phyloP scores from a whole-genome alignment of 2,113 vertebrate genomes.

The Sapajus apella region DNA sequence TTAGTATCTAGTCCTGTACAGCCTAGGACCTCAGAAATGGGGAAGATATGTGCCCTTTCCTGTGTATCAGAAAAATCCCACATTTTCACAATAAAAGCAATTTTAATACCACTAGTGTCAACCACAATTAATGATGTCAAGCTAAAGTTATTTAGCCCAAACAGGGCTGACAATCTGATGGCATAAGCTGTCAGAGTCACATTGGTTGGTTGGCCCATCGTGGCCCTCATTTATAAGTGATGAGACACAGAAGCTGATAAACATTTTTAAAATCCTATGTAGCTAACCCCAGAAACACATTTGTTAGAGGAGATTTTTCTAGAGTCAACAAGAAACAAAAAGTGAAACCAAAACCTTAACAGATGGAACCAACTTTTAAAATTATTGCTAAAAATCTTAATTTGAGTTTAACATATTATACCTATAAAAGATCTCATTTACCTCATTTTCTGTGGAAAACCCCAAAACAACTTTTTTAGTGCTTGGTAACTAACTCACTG shows the following conservation, averaged over 20 bases:
- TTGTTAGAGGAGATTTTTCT: neutral
- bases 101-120: neutral
- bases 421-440: slow-evolving; percentile 38
- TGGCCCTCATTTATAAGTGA: neutral
- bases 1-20: neutral
- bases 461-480: slow-evolving; percentile 33
- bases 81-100: neutral
- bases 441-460: slow-evolving; percentile 38
- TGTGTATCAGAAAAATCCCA: neutral
- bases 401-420: neutral
- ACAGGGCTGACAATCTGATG: neutral
- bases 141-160: neutral
- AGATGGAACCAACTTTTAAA: slow-evolving; percentile 1
- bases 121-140: neutral
- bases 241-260: neutral
- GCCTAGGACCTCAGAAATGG: neutral
- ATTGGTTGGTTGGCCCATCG: neutral
- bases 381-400: slow-evolving; percentile 48
- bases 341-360: slow-evolving; percentile 34
- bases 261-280: neutral
- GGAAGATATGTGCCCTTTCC: neutral
- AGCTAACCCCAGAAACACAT: neutral
- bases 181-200: neutral
- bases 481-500: neutral
- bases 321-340: slow-evolving; percentile 42